These are phyloP conservation scores for Cinclus cinclus DNA, from an alignment of 2,113 vertebrate species.

Conservation along the genomic window DNA sequence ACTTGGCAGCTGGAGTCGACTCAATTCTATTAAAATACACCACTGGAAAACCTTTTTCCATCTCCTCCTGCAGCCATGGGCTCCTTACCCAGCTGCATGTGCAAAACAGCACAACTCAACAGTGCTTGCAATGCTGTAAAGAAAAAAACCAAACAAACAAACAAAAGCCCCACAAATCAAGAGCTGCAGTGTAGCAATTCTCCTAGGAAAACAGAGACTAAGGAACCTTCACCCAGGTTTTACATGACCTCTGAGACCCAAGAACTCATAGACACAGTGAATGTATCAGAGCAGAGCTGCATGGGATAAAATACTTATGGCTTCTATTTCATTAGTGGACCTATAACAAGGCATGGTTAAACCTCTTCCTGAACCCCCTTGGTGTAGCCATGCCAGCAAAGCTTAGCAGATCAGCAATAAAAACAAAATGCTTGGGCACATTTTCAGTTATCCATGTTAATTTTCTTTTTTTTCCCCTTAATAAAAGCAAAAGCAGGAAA, in stretches of 20 bases:
- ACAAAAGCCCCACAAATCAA: background rate
- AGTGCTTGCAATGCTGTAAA: background rate
- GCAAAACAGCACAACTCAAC: background rate
- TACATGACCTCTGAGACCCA: rapidly evolving
- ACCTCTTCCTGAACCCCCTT: background rate
- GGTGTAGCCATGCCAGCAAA: background rate
- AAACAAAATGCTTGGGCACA: background rate
- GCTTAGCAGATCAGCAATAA: background rate
- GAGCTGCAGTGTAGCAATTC: background rate
- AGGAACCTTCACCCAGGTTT: background rate
- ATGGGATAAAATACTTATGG: background rate
- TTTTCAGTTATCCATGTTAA: background rate
- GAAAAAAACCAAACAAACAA: no score
- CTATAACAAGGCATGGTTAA: rapidly evolving
- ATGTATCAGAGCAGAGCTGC: rapidly evolving
- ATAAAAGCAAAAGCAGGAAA: background rate
- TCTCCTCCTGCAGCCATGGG: background rate
- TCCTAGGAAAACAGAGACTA: background rate
- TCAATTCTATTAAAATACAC: background rate
- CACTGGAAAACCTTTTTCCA: background rate
- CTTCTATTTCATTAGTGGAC: background rate
- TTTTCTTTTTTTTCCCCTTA: background rate
- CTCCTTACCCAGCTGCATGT: background rate
- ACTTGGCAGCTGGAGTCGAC: background rate
- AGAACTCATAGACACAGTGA: background rate